These are phyloP conservation scores for Barbus barbus DNA, from an alignment of 2,113 vertebrate species.

Conservation along the genomic window DNA sequence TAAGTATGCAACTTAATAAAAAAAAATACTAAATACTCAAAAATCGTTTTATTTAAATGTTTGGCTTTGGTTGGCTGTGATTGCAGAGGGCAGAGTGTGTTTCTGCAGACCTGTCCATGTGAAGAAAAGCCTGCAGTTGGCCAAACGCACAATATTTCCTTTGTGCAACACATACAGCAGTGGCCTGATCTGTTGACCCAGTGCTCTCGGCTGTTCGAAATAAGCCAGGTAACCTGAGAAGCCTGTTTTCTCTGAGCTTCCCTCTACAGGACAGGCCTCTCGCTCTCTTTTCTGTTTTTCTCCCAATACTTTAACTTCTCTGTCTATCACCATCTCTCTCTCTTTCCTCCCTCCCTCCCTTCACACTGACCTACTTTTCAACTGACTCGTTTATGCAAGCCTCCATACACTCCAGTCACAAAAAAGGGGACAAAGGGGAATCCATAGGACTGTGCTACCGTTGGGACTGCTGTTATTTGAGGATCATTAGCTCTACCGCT, in stretches of 20 bases:
- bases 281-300: constrained; percentile 37
- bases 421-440: constrained; percentile 53
- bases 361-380: constrained; percentile 74
- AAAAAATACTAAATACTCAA: too few relatives aligned
- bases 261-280: constrained; percentile 34
- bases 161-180: constrained; percentile 9
- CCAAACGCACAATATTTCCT: constrained; percentile 4
- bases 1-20: too few relatives aligned
- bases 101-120: not conserved
- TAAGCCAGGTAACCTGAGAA: constrained; percentile 64
- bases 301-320: constrained; percentile 20
- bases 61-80: not conserved
- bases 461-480: constrained; percentile 32
- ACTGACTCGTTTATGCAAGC: constrained; percentile 72
- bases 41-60: not conserved
- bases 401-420: constrained; percentile 54
- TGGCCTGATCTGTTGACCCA: constrained; percentile 55
- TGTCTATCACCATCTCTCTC: not conserved
- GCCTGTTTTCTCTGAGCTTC: constrained; percentile 57
- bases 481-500: constrained; percentile 59
- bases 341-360: constrained; percentile 45
- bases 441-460: not conserved
- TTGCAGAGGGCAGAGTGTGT: not conserved
- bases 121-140: not conserved
- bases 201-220: constrained; percentile 23